Evolutionary conservation across 2,888 invertebrate species (phyloP).

Genomic region (Cheilosia scutellata): DNA sequence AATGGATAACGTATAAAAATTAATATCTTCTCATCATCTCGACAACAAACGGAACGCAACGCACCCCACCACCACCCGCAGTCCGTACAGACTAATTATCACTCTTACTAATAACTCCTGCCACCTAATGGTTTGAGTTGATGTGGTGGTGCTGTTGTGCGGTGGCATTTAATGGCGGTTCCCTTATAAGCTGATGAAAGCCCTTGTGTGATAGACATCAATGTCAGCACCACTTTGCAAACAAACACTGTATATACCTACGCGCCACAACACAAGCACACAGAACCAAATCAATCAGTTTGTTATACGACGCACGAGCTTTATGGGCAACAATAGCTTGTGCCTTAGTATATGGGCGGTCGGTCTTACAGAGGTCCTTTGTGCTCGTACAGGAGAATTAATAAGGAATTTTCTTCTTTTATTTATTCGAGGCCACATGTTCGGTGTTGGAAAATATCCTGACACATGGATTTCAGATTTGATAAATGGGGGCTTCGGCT

Average conservation of each 20-base stretch:
- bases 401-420: conserved; percentile 68
- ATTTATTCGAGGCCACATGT: conserved; percentile 63
- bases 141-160: not conserved
- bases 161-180: conserved; percentile 60
- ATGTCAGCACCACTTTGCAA: conserved; percentile 11
- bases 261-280: not conserved
- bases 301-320: conserved; percentile 46
- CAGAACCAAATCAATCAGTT: conserved; percentile 65
- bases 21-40: conserved; percentile 61
- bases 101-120: conserved; percentile 50
- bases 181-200: conserved; percentile 64
- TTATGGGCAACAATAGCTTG: conserved; percentile 57
- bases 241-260: not conserved
- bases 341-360: conserved; percentile 13
- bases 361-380: not conserved
- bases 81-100: conserved; percentile 57
- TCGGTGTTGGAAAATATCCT: conserved; percentile 59
- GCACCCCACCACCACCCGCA: not conserved
- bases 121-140: conserved; percentile 4
- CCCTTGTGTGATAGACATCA: conserved; percentile 47
- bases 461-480: conserved; percentile 70
- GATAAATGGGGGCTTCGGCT: conserved; percentile 52
- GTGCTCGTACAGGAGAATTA: conserved; percentile 55
- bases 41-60: conserved; percentile 19
- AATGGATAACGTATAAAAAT: conserved; percentile 72